These are phyloP conservation scores for Meteorus sp. DNA, from an alignment of 1,140 invertebrate species.

Conservation along the genomic window DNA sequence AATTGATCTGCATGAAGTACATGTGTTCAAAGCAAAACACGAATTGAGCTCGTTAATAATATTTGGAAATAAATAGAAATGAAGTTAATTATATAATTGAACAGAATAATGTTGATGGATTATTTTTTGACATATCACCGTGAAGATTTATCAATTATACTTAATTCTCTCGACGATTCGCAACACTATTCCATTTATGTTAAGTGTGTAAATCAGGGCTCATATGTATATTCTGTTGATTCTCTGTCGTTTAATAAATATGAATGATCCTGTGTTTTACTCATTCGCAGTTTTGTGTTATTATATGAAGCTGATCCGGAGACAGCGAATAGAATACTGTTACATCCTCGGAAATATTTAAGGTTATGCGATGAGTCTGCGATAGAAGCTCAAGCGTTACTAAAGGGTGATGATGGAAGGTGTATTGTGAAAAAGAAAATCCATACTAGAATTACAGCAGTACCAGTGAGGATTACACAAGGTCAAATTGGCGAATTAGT, in stretches of 20 bases:
- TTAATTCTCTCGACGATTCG: constrained; percentile 46
- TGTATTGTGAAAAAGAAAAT: constrained; percentile 64
- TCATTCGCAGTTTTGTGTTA: constrained; percentile 63
- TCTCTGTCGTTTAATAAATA: constrained; percentile 9
- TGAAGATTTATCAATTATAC: constrained; percentile 53
- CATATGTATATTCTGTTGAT: constrained; percentile 19
- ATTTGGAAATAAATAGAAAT: not conserved
- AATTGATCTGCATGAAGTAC: too few relatives aligned
- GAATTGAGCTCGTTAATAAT: too few relatives aligned
- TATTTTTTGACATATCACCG: constrained; percentile 48
- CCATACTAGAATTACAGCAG: constrained; percentile 43
- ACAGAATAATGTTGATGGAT: constrained; percentile 43
- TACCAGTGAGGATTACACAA: constrained; percentile 40
- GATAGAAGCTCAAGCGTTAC: constrained; percentile 62
- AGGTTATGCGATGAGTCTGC: constrained; percentile 67
- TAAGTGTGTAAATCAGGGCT: constrained; percentile 49
- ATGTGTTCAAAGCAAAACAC: too few relatives aligned
- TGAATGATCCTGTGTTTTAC: constrained; percentile 14
- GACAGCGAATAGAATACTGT: constrained; percentile 63
- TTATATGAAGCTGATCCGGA: constrained; percentile 64
- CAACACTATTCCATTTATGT: constrained; percentile 55
- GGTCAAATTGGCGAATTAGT: constrained; percentile 61
- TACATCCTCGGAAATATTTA: constrained; percentile 60
- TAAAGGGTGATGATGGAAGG: constrained; percentile 48
- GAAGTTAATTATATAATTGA: not conserved